Conservation (phyloP, 1,140 invertebrate species). For the Phthorimaea operculella region DNA sequence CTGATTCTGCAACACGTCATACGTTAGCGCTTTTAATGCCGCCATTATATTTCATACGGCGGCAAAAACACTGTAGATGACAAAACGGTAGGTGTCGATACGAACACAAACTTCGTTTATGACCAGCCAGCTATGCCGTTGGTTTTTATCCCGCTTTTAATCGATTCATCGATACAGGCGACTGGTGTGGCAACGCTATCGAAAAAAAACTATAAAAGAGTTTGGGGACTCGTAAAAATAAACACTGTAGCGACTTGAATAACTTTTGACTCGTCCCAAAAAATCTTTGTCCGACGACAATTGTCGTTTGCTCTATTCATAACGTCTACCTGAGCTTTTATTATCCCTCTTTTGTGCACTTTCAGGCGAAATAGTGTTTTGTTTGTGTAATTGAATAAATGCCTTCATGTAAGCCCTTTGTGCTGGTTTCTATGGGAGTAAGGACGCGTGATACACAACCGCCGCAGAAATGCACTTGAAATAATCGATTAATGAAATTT, state of each 20-base stretch:
- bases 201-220: slow-evolving; percentile 17
- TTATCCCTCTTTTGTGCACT: slow-evolving; percentile 41
- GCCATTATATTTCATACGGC: slow-evolving; percentile 2
- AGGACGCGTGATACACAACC: slow-evolving; percentile 23
- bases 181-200: not conserved
- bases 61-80: not conserved
- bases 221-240: slow-evolving; percentile 33
- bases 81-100: slow-evolving; percentile 5
- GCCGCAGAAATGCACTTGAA: slow-evolving; percentile 9
- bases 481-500: slow-evolving; percentile 8
- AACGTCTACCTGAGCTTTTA: slow-evolving; percentile 42
- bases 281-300: slow-evolving; percentile 40
- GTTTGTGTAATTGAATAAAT: slow-evolving; percentile 61
- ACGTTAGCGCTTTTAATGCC: not conserved
- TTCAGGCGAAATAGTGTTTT: slow-evolving; percentile 48
- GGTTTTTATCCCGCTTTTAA: slow-evolving; percentile 20
- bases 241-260: slow-evolving; percentile 24
- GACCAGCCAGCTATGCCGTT: slow-evolving; percentile 12
- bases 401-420: slow-evolving; percentile 38
- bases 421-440: slow-evolving; percentile 23
- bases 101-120: not conserved
- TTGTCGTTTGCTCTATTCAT: slow-evolving; percentile 42
- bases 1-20: not conserved
- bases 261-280: slow-evolving; percentile 51
- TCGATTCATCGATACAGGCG: slow-evolving; percentile 7